Evolutionary conservation across 2,888 invertebrate genomes (phyloP), one percentile per base, ranked within the genome.

Genomic region (Hipparchia semele): DNA sequence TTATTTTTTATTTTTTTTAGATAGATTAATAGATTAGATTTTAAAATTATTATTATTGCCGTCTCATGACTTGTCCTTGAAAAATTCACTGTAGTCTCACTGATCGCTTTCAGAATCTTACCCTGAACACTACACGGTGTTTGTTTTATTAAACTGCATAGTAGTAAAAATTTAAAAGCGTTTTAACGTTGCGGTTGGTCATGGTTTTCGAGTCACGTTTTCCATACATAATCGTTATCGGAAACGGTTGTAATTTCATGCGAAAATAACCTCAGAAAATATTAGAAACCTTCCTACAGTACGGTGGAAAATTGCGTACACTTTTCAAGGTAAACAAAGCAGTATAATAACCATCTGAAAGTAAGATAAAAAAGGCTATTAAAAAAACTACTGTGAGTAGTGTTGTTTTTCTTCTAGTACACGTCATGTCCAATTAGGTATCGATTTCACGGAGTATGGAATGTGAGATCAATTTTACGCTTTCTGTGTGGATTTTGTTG

Each of bases 191-290:
- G 79, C 8, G 79, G 72, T 71, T 77, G 80, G 80, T 80, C 80
- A 80, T 79, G 80, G 80, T 76, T 72, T 69, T 68, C 39, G 64
- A 68, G 72, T 77, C 79, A 80, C 80, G 80, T 78, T 80, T 76
- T 66, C 70, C 61, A 75, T 61, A 71, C 64, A 70, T 76, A 75
- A 74, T 74, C 72, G 69, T 73, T 77, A 76, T 73, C 71, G 76
- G 73, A 73, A 73, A 69, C n/a, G 49, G 33, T 13, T 13, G 13
- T n/a, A n/a, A 9, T 9, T 51, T n/a, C 66, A 75, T 64, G 56
- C 70, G 49, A 77, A 68, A 68, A 60, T 61, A 39, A 39, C 10
- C 61, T 66, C 66, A 73, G 58, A 56, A 49, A 33, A 54, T 7
- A 13, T 9, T 9, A n/a, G 3, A 39, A 9, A 33, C 12, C 33